Evolutionary conservation across 2,797 vertebrate species (phyloP), one percentile per base, ranked within the genome.

Genomic region (Prionace glauca): DNA sequence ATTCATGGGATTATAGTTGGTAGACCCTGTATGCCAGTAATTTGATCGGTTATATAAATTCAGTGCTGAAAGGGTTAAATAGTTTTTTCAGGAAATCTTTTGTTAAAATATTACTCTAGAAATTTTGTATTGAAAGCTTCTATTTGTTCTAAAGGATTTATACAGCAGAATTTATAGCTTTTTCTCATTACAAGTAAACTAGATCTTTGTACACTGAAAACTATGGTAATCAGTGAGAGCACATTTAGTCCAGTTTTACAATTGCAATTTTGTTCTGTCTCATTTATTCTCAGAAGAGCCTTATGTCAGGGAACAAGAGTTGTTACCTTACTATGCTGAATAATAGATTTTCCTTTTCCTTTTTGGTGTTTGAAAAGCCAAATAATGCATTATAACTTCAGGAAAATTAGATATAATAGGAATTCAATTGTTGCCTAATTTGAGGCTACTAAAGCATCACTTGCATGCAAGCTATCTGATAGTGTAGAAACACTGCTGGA

Each of bases 111-210:
- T 65, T 91, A 62, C 29, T 91, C 32, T 65, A 62, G 56, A 91
- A 65, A n/a, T 62, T n/a, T 32, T 71, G 36, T 36, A 69, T 93
- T 93, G 20, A 72, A 50, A 94, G 69, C 12, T 94, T 74, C 93
- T 18, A 56, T 95, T 72, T 91, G 88, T 91, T 32, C 71, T 56
- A 29, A 60, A 50, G n/a, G n/a, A 92, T 92, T 92, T 65, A 92
- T 69, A n/a, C 90, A 69, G 90, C n/a, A 41, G 88, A 91, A 62
- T 67, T 92, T 69, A 67, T 69, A 92, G 10, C 20, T 18, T 62
- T 36, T 22, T 22, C 62, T 67, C 24, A 18, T 69, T 90, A 32
- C 26, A 65, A 90, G 56, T 56, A 88, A 56, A 67, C 3, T 5
- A 69, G 90, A 24, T 69, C 32, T 36, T 67, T 69, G 36, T 67